phyloP scores from a whole-genome alignment of 64 coral and sea anemone genomes.

The Pachyseris speciosa region DNA sequence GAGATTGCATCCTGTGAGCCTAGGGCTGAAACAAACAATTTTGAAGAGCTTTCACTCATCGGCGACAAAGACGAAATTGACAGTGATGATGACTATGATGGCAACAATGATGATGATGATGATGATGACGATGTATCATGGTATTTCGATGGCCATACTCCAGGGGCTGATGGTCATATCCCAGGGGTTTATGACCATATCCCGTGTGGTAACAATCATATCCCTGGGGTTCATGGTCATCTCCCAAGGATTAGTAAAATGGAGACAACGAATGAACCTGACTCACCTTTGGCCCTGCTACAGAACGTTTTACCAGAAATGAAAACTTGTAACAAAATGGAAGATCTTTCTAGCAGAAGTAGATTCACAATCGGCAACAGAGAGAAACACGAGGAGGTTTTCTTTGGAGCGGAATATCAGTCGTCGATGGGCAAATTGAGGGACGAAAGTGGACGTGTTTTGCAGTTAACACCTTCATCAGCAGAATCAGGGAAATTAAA shows the following conservation, averaged over 20 bases:
- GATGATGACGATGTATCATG: conserved; percentile 15
- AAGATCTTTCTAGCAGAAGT: neutral
- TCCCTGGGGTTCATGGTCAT: neutral
- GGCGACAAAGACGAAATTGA: neutral
- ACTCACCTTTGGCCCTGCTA: neutral
- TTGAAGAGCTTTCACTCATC: no score
- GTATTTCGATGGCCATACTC: conserved; percentile 29
- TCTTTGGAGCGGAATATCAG: neutral
- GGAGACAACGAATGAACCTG: neutral
- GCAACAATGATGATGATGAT: neutral
- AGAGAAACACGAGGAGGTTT: neutral
- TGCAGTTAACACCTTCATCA: neutral
- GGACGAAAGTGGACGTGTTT: neutral
- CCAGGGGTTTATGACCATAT: neutral
- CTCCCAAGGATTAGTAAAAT: neutral
- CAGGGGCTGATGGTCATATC: neutral
- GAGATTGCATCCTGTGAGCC: neutral
- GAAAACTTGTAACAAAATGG: neutral
- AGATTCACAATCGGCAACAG: neutral
- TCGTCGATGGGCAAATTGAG: neutral
- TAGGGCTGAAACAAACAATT: neutral
- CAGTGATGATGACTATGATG: neutral
- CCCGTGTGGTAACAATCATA: neutral
- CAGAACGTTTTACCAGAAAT: neutral
- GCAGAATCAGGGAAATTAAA: neutral